Base-by-base conservation (phyloP, 2,113 vertebrate genomes). In the Tympanuchus pallidicinctus region DNA sequence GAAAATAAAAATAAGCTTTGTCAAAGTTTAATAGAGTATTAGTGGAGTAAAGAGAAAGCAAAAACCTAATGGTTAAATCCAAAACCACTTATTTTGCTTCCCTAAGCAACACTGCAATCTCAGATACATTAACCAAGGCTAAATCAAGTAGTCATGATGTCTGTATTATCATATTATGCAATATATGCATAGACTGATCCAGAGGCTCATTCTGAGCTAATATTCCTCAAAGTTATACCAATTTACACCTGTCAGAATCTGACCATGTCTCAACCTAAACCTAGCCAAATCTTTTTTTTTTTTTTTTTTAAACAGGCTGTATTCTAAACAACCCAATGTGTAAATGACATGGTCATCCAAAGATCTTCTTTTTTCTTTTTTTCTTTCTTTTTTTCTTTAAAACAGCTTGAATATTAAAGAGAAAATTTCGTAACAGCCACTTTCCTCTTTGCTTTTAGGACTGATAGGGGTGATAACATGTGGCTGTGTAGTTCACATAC, bases 101-200 rank as follows among this genome's bases (percentile, higher is more conserved):
- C 84, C 32, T 63, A 93, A 94, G 89, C 63, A 92, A 79, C 76
- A 66, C 45, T 91, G 45, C 71, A 82, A 91, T 42, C 71, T 94
- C 78, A 82, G 84, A 93, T 85, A 67, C 84, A 93, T 91, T 96
- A 93, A 96, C 74, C 59, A 89, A 95, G 32, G 81, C 84, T 96
- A 90, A 94, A 93, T 94, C 81, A 69, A 93, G 79, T 69, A 87
- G 83, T 84, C 81, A 32, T 65, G 47, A 85, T 94, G 81, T 87
- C 92, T 95, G 54, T 22, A 22, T 70, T 38, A 38, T 38, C 38
- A 38, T 38, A 38, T 38, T 38, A 10, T 38, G 38, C 38, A 9
- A 38, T 38, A 10, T 94, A 95, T 82, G 59, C 54, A 89, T 85
- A 89, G 63, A 16, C 43, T 0, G 7, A 93, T 48, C 48, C 77